A percentile compares a stretch with the other conserved stretches of the same genome.
phyloP scores from a whole-genome alignment of 2,113 vertebrate genomes.

The Bungarus multicinctus region DNA sequence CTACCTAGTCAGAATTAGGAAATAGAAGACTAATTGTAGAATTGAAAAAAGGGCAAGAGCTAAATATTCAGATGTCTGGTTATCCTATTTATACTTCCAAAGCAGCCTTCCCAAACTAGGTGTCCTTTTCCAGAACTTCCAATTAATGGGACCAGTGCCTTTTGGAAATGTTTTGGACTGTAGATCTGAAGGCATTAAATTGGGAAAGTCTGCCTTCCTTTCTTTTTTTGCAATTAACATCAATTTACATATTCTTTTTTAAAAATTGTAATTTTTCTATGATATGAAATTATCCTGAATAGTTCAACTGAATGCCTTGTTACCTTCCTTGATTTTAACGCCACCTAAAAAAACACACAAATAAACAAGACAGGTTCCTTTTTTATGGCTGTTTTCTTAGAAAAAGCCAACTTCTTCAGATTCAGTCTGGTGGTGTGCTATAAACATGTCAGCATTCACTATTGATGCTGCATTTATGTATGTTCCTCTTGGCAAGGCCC shows the following conservation, averaged over 20 bases:
- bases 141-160: neutral
- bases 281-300: neutral
- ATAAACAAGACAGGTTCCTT: slow-evolving; percentile 43
- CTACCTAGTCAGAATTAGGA: neutral
- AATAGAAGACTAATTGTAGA: neutral
- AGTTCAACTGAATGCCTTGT: neutral
- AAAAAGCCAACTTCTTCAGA: slow-evolving; percentile 50
- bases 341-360: neutral
- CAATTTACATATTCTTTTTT: neutral
- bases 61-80: neutral
- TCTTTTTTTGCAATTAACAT: neutral
- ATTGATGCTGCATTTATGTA: slow-evolving; percentile 57
- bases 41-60: neutral
- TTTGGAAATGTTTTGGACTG: neutral
- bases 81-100: neutral
- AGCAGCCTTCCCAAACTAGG: neutral
- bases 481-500: slow-evolving; percentile 55
- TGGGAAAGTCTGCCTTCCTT: neutral
- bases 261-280: neutral
- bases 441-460: slow-evolving; percentile 60
- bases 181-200: neutral
- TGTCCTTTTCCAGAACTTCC: neutral
- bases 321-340: slow-evolving; percentile 32
- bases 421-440: slow-evolving; percentile 54
- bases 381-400: slow-evolving; percentile 61